Evolutionary conservation across 2,113 vertebrate species (phyloP), one percentile per base, ranked within the genome.

Genomic region (Coturnix japonica): DNA sequence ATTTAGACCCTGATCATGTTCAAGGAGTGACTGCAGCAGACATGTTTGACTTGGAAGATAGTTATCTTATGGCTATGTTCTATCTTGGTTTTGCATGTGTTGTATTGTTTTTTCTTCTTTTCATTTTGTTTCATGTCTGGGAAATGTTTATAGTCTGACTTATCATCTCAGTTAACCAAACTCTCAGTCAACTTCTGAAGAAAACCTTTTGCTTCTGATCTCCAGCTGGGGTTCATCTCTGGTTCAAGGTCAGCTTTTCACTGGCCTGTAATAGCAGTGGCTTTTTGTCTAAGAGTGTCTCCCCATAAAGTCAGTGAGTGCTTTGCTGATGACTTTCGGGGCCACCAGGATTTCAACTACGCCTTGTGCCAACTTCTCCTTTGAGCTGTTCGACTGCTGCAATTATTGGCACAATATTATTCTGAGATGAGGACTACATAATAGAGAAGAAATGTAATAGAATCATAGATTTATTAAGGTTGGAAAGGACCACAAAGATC

Each of bases 101-200:
- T 71, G 35, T 31, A n/a, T 61, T 90, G 84, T 37, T 54, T 93
- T 85, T 94, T 87, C 87, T 31, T 43, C 79, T 93, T 87, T 91
- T 13, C 16, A 37, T 85, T 75, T 86, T 85, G 22, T 90, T 90
- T 94, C 44, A 87, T 91, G 81, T 91, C 81, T 77, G 71, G 63
- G 18, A 89, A 91, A 89, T 91, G 51, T 85, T 94, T 96, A 87
- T 74, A 33, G 30, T 74, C 75, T 56, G 21, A 81, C 41, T 72
- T 93, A 81, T 31, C 46, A 75, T 82, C 63, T 70, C 60, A 93
- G 67, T 60, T 93, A 91, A 77, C 60, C 37, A 91, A 92, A 94
- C 35, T 89, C 87, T 25, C 39, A 47, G 41, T 80, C 28, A 79
- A 44, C 51, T 77, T 72, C 59, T 71, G 41, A 92, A 53, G 23